Base-by-base conservation (phyloP, 2,113 vertebrate genomes). In the Tautogolabrus adspersus region DNA sequence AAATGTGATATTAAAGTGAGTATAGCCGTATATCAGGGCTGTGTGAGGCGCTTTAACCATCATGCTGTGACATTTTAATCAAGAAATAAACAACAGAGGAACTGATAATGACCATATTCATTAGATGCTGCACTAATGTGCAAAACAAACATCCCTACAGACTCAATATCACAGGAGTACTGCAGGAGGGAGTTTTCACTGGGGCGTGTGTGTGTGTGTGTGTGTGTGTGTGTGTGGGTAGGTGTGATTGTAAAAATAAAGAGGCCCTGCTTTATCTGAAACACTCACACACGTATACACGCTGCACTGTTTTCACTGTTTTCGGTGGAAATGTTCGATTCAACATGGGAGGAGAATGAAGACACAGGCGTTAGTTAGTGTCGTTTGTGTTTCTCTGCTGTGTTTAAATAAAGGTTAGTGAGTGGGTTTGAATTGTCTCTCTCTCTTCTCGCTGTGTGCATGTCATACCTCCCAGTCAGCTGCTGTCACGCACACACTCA, bases 191-290 rank as follows among this genome's bases (percentile, higher is more conserved):
- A 83, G 81, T 87, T 75, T 79, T 83, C 56, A 67, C 8, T 23
- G 52, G n/a, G n/a, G 26, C 3, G 26, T 26, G 66, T 75, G 64
- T 38, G 58, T 80, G 82, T 55, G 72, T 87, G 61, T 72, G 66
- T 56, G 79, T 40, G 56, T 77, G 84, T 86, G 88, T 81, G 63
- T 86, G 86, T 75, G 90, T 91, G 87, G 81, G 87, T 77, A 66
- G 82, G 89, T 90, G 88, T 55, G 86, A 88, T 86, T 86, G 79
- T 85, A 72, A 82, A 82, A 34, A 83, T 44, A 85, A 77, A 82
- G 54, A 76, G 66, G 52, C 64, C 52, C 49, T 71, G 79, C 75
- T 91, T 34, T 80, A 77, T 81, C 71, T 60, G 64, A 66, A 44
- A 54, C 72, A 63, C 77, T 76, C 44, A 58, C 68, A 54, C 68